Conservation (phyloP, 2,113 vertebrate species). For the Columbina picui region DNA sequence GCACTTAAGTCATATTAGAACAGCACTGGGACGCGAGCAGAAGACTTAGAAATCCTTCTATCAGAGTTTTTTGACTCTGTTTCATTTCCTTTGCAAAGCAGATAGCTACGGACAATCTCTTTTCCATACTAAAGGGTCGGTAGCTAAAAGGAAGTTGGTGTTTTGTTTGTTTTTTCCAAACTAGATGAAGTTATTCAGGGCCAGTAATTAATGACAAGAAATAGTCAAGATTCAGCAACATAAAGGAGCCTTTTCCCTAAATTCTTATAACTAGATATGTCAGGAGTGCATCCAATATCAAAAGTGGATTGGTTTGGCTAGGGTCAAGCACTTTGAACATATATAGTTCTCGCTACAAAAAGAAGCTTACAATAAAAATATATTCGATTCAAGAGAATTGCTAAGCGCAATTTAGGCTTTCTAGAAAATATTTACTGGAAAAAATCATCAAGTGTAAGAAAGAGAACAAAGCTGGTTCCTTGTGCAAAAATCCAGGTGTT, state of each 20-base stretch:
- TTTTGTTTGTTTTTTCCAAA: background rate
- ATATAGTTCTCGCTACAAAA: background rate
- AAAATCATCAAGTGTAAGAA: background rate
- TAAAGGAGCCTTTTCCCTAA: background rate
- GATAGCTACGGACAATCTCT: background rate
- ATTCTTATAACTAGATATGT: background rate
- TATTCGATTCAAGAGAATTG: too few species aligned
- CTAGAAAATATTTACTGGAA: background rate
- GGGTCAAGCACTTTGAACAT: fast-evolving
- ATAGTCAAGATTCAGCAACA: background rate
- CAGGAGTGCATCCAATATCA: background rate
- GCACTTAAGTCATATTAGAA: background rate
- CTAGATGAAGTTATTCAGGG: background rate
- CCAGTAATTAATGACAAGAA: background rate
- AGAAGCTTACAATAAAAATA: background rate
- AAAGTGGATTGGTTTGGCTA: background rate
- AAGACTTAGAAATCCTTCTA: too few species aligned
- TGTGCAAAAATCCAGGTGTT: background rate
- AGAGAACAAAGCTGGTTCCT: background rate
- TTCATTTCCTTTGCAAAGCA: background rate
- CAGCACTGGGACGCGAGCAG: background rate
- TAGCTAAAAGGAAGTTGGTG: background rate
- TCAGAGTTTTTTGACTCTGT: too few species aligned
- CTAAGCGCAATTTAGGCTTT: background rate
- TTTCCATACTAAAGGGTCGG: background rate